A percentile compares a stretch with the other conserved stretches of the same genome.
These are phyloP conservation scores for Oryzias celebensis DNA, from an alignment of 2,113 vertebrate genomes.

Conservation along the genomic window DNA sequence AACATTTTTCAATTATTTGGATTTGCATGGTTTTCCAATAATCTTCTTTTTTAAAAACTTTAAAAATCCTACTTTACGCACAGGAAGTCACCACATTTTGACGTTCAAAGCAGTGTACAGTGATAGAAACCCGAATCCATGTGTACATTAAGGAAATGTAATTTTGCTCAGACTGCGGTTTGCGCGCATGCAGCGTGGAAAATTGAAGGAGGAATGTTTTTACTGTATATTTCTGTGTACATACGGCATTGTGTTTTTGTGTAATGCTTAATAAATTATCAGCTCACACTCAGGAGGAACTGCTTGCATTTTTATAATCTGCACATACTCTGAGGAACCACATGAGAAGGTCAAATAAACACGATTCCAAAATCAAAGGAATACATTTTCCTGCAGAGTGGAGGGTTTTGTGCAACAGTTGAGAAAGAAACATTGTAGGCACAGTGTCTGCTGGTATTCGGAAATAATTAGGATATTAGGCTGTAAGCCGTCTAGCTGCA, in stretches of 20 bases:
- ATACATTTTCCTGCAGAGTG: neutral
- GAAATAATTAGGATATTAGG: constrained; percentile 91
- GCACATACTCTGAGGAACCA: too few relatives aligned
- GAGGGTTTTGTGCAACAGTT: constrained; percentile 1
- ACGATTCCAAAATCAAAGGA: constrained; percentile 7
- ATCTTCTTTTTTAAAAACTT: too few relatives aligned
- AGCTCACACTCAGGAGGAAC: constrained; percentile 54
- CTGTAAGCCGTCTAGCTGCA: constrained; percentile 88
- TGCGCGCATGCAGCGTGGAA: constrained; percentile 17
- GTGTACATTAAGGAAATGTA: constrained; percentile 40
- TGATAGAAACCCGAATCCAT: constrained; percentile 76
- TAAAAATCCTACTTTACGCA: too few relatives aligned
- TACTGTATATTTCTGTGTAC: constrained; percentile 71
- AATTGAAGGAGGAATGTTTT: constrained; percentile 53
- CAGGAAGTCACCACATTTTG: constrained; percentile 79
- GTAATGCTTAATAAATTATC: constrained; percentile 79
- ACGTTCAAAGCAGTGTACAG: constrained; percentile 82
- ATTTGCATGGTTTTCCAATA: constrained; percentile 35
- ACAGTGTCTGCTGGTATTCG: constrained; percentile 78
- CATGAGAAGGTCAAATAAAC: neutral
- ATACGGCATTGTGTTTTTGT: constrained; percentile 70
- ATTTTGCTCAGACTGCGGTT: constrained; percentile 41
- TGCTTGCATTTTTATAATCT: constrained; percentile 37
- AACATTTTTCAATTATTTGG: constrained; percentile 23
- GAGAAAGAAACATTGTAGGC: constrained; percentile 17